These are phyloP conservation scores for Polylopha cassiicola DNA, from an alignment of 2,888 invertebrate genomes.

Conservation along the genomic window DNA sequence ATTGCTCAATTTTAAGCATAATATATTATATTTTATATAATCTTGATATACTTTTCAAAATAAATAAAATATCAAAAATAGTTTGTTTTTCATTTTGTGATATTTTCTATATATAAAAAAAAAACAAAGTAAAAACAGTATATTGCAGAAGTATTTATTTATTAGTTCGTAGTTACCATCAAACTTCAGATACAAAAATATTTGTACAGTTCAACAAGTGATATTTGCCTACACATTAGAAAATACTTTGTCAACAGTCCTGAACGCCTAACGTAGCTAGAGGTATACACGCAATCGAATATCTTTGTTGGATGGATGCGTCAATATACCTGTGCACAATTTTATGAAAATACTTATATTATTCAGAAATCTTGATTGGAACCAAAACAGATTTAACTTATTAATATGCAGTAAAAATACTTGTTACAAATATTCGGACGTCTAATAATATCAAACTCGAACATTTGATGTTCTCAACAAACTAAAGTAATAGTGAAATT, in stretches of 20 bases:
- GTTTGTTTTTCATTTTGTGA: background rate
- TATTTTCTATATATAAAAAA: no score
- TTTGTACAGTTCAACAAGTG: slow-evolving; percentile 20
- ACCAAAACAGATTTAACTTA: background rate
- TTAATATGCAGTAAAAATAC: background rate
- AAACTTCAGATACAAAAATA: slow-evolving; percentile 26
- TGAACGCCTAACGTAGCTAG: no score
- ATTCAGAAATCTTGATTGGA: no score
- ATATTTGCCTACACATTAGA: slow-evolving; percentile 4
- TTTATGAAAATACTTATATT: background rate
- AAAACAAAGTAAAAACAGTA: background rate
- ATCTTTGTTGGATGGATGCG: no score
- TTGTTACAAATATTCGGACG: background rate
- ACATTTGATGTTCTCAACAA: slow-evolving; percentile 7
- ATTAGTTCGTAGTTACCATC: slow-evolving; percentile 20
- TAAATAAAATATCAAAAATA: slow-evolving; percentile 3
- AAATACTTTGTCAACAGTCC: slow-evolving; percentile 1
- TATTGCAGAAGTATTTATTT: slow-evolving; percentile 20
- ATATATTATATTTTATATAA: background rate
- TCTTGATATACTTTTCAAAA: slow-evolving; percentile 7
- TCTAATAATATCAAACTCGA: no score
- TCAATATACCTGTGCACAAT: background rate
- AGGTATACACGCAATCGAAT: no score
- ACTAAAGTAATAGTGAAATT: slow-evolving; percentile 8
- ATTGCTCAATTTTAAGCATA: slow-evolving; percentile 2